Conservation (phyloP, 2,888 invertebrate genomes). For the Tenodera sinensis region DNA sequence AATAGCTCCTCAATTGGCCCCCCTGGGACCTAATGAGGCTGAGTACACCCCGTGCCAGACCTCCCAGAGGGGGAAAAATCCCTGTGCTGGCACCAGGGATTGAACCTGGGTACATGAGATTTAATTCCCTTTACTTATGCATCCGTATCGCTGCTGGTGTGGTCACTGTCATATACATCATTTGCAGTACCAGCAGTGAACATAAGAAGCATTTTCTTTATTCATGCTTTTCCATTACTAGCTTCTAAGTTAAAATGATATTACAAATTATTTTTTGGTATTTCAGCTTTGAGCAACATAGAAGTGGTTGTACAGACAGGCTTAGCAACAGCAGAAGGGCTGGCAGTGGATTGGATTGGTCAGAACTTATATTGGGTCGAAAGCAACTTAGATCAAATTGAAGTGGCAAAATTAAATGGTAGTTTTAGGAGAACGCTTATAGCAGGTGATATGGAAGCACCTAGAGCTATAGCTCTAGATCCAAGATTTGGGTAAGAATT, state of each 20-base stretch:
- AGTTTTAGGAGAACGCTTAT: conserved; percentile 71
- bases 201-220: no score
- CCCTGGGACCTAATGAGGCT: no score
- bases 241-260: conserved; percentile 38
- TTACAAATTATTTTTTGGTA: conserved; percentile 34
- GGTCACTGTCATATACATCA: no score
- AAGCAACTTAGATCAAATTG: conserved; percentile 77
- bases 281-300: conserved; percentile 64
- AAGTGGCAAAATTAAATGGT: conserved; percentile 73
- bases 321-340: conserved; percentile 80
- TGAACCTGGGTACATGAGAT: no score
- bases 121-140: no score
- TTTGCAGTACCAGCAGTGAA: no score
- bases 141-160: no score
- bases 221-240: no score
- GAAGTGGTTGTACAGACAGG: conserved; percentile 80
- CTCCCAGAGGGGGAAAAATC: no score
- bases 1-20: no score
- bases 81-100: no score
- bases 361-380: conserved; percentile 87
- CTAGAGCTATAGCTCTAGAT: conserved; percentile 78
- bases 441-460: conserved; percentile 78
- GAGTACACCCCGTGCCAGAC: no score
- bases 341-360: conserved; percentile 86
- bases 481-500: conserved; percentile 63